A percentile compares a stretch with the other conserved stretches of the same genome.
Evolutionary conservation across 1,140 invertebrate species (phyloP).

Genomic region (Cardiocondyla obscurior): DNA sequence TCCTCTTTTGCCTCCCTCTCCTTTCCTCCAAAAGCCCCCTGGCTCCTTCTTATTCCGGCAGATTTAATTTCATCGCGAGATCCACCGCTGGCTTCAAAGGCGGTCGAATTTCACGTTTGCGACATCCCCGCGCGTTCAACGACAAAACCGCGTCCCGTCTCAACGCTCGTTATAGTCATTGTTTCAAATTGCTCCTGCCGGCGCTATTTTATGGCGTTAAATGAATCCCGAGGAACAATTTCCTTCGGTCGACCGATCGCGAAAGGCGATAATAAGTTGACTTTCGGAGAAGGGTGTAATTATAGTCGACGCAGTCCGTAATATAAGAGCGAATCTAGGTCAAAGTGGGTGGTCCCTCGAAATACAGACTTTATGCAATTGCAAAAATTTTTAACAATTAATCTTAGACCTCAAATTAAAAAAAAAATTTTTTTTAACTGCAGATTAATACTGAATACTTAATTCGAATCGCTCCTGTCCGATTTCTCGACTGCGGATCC

Average conservation of each 20-base stretch:
- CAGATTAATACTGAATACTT: no score
- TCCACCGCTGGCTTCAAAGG: background rate
- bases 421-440: no score
- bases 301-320: background rate
- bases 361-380: background rate
- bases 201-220: background rate
- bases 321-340: background rate
- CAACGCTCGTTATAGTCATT: slow-evolving; percentile 42
- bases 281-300: slow-evolving; percentile 34
- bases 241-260: slow-evolving; percentile 14
- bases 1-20: background rate
- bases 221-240: slow-evolving; percentile 21
- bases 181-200: slow-evolving; percentile 34
- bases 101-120: slow-evolving; percentile 47
- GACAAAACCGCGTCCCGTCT: slow-evolving; percentile 1
- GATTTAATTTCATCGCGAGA: slow-evolving; percentile 46
- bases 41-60: background rate
- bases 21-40: background rate
- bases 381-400: background rate
- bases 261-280: slow-evolving; percentile 35
- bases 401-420: background rate
- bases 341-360: background rate
- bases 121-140: background rate
- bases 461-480: no score
- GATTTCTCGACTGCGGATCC: no score